phyloP scores from a whole-genome alignment of 2,888 invertebrate species.

The Dicyrtomina minuta region DNA sequence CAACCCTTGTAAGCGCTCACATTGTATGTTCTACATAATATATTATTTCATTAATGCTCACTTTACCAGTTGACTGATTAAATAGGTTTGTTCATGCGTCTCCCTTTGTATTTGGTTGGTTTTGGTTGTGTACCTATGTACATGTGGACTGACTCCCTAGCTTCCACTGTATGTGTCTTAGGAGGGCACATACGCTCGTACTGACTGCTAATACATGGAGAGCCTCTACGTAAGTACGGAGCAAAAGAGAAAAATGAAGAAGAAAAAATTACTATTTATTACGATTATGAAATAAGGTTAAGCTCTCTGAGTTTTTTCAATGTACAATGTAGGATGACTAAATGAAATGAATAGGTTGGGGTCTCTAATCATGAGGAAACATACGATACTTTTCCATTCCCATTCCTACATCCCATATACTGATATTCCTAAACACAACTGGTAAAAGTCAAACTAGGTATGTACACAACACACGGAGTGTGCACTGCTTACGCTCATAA shows the following conservation, averaged over 20 bases:
- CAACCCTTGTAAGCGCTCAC: background rate
- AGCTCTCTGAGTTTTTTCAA: conserved; percentile 1
- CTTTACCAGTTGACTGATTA: conserved; percentile 33
- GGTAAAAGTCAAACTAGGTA: conserved; percentile 29
- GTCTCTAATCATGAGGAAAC: conserved; percentile 29
- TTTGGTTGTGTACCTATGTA: background rate
- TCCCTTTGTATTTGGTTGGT: conserved; percentile 5
- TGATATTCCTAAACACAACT: conserved; percentile 3
- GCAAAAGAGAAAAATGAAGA: conserved; percentile 1
- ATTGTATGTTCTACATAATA: too few relatives aligned
- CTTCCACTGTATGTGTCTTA: background rate
- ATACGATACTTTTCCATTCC: background rate
- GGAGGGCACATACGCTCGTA: background rate
- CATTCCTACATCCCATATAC: too few relatives aligned
- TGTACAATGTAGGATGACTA: conserved; percentile 6
- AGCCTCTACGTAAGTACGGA: background rate
- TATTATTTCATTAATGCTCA: conserved; percentile 32
- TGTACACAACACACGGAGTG: background rate
- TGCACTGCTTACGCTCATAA: background rate
- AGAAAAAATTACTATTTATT: conserved; percentile 15
- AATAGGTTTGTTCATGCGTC: conserved; percentile 28
- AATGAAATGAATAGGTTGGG: conserved; percentile 8
- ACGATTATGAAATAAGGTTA: conserved; percentile 22
- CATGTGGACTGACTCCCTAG: background rate
- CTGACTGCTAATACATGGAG: background rate